Evolutionary conservation across 2,113 vertebrate species (phyloP).

Genomic region (Cochlearius cochlearius): DNA sequence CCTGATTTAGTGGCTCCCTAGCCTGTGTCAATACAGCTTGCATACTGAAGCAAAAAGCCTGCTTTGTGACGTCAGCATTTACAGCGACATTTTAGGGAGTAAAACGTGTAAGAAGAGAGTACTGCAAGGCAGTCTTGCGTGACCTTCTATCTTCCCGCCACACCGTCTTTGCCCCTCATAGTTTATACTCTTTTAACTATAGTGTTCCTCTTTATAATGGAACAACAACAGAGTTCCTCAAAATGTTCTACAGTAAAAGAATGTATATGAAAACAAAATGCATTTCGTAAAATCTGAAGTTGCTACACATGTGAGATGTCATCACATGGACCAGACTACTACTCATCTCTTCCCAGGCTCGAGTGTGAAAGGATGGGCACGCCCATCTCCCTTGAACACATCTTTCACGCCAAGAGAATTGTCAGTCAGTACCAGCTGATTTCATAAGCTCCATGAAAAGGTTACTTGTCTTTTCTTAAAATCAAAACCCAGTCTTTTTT

Average conservation of each 20-base stretch:
- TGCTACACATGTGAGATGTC: background rate
- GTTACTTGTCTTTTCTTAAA: background rate
- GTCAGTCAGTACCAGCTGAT: background rate
- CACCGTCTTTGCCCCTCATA: background rate
- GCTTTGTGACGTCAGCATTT: background rate
- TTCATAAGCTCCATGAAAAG: background rate
- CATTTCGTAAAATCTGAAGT: background rate
- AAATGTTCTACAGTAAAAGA: background rate
- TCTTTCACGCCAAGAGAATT: background rate
- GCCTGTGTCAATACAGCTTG: background rate
- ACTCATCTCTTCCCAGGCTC: background rate
- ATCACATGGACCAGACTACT: background rate
- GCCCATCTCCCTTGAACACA: background rate
- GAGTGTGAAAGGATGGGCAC: background rate
- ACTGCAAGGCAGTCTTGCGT: background rate
- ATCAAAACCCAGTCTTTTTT: background rate
- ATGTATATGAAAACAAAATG: background rate
- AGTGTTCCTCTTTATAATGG: background rate
- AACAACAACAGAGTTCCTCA: background rate
- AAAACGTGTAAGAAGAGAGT: background rate
- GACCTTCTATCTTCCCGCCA: background rate
- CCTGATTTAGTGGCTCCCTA: background rate
- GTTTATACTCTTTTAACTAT: background rate
- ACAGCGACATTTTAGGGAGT: background rate
- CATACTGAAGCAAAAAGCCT: background rate